Percentiles rank a stretch among this genome's conserved stretches.
These are phyloP conservation scores for Hydropsyche betteni DNA, from an alignment of 2,888 invertebrate genomes.

Conservation along the genomic window DNA sequence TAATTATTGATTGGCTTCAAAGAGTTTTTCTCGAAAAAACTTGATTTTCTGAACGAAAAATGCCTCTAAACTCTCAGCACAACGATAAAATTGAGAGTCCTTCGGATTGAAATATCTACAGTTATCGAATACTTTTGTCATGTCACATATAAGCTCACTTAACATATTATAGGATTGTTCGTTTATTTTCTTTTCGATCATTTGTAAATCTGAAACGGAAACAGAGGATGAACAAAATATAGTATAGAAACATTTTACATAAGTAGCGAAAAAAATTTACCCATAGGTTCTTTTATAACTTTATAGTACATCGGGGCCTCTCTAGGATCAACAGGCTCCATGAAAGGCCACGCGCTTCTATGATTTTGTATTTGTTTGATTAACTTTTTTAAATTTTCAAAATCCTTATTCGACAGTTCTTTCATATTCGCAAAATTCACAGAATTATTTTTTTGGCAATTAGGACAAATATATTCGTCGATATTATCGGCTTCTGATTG, in stretches of 20 bases:
- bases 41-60: conserved; percentile 95
- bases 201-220: conserved; percentile 82
- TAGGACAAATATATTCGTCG: conserved; percentile 96
- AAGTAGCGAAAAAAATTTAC: conserved; percentile 65
- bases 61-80: conserved; percentile 94
- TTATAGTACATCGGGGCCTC: conserved; percentile 98
- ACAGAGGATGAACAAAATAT: conserved; percentile 5
- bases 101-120: conserved; percentile 97
- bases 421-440: conserved; percentile 93
- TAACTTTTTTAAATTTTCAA: conserved; percentile 83
- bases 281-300: conserved; percentile 96
- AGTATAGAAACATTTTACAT: not conserved
- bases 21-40: conserved; percentile 84
- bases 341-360: conserved; percentile 98
- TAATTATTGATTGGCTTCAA: conserved; percentile 67
- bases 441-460: conserved; percentile 89
- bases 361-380: conserved; percentile 91
- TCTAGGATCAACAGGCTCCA: conserved; percentile 95
- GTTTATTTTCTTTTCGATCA: conserved; percentile 87
- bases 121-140: conserved; percentile 98
- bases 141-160: conserved; percentile 96
- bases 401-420: conserved; percentile 79
- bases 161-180: conserved; percentile 84
- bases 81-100: conserved; percentile 94
- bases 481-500: conserved; percentile 94